These are phyloP conservation scores for Sciurus vulgaris DNA, from an alignment of 2,797 vertebrate genomes.

Conservation along the genomic window DNA sequence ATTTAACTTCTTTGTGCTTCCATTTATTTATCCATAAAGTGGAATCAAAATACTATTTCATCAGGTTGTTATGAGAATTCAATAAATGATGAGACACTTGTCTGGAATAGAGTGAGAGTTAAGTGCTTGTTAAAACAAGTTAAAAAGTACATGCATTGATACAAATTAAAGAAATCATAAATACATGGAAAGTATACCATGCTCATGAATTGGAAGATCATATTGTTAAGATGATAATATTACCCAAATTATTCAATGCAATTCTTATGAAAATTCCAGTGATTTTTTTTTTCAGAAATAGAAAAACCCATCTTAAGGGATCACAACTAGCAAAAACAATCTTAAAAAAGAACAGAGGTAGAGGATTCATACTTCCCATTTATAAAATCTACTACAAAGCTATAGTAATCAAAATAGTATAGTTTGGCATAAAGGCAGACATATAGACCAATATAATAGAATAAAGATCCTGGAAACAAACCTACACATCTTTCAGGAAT, in stretches of 20 bases:
- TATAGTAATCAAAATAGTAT: neutral
- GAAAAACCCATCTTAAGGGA: neutral
- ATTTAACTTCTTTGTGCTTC: conserved; percentile 22
- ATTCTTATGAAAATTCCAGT: neutral
- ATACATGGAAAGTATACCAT: too few species aligned
- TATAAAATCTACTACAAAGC: too few species aligned
- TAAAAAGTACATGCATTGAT: neutral
- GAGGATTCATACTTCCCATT: too few species aligned
- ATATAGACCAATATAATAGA: neutral
- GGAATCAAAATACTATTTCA: conserved; percentile 2
- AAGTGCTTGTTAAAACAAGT: neutral
- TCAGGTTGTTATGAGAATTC: neutral
- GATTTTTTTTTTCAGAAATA: neutral
- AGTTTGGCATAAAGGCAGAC: neutral
- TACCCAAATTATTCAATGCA: too few species aligned
- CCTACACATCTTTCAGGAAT: neutral
- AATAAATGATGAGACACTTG: conserved; percentile 9
- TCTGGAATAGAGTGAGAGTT: neutral
- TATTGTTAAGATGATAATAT: too few species aligned
- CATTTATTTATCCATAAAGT: neutral
- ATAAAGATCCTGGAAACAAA: neutral
- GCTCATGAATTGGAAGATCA: too few species aligned
- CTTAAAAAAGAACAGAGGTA: neutral
- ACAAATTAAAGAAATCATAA: too few species aligned
- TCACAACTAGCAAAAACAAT: neutral